A percentile compares a stretch with the other conserved stretches of the same genome.
Conservation (phyloP, 53 echinoderm and acorn worm genomes). For the Astropecten irregularis region DNA sequence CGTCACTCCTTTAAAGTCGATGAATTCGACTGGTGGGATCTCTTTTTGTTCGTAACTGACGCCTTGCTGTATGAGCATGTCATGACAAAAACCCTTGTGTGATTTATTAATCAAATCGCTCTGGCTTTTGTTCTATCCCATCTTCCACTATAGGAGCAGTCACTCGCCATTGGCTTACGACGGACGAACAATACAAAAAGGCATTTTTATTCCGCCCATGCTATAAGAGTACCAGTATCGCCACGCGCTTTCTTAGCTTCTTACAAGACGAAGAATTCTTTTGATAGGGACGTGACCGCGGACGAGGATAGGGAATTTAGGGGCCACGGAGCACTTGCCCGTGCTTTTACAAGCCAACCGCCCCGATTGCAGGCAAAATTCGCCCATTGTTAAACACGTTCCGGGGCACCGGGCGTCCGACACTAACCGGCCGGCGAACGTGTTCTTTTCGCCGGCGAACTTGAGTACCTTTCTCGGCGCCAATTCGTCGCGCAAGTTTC, state of each 20-base stretch:
- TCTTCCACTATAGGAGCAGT: too few species aligned
- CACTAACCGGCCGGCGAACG: not conserved
- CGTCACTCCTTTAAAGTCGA: too few species aligned
- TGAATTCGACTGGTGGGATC: too few species aligned
- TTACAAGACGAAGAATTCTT: not conserved
- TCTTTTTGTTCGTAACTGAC: too few species aligned
- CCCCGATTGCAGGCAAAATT: not conserved
- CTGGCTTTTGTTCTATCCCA: too few species aligned
- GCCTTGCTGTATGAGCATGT: too few species aligned
- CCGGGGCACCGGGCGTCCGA: not conserved
- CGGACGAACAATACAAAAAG: too few species aligned
- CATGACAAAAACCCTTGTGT: too few species aligned
- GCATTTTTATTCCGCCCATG: too few species aligned
- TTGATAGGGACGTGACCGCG: conserved; percentile 34
- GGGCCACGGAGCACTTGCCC: not conserved
- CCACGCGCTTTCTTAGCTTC: conserved; percentile 10
- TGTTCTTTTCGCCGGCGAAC: conserved; percentile 15
- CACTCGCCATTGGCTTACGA: too few species aligned
- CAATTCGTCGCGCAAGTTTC: conserved; percentile 8
- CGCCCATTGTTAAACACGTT: conserved; percentile 53
- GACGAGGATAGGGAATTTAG: not conserved
- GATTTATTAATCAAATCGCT: too few species aligned
- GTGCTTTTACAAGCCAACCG: not conserved
- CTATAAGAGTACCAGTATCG: not conserved
- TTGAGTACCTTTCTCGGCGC: not conserved